phyloP scores from a whole-genome alignment of 2,888 invertebrate genomes.

The Tricholauxania praeusta region DNA sequence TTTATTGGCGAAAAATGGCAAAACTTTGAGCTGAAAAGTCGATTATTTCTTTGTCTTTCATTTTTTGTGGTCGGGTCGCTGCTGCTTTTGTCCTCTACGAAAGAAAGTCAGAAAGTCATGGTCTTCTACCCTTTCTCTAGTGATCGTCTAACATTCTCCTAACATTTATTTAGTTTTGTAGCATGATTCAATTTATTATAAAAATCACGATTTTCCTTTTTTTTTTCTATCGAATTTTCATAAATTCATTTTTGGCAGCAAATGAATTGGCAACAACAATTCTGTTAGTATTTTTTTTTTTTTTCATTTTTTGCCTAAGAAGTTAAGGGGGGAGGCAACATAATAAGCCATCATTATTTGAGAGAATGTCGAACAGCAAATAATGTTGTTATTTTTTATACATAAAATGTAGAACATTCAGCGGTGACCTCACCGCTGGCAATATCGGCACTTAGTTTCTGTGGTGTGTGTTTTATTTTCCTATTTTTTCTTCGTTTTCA shows the following conservation, averaged over 20 bases:
- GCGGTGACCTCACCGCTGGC: slow-evolving; percentile 41
- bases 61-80: background rate
- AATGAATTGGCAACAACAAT: slow-evolving; percentile 47
- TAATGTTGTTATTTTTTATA: background rate
- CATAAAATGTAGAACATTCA: background rate
- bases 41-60: slow-evolving; percentile 20
- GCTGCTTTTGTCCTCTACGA: background rate
- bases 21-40: slow-evolving; percentile 8
- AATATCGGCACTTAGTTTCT: background rate
- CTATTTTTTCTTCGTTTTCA: no score
- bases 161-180: slow-evolving; percentile 2
- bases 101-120: background rate
- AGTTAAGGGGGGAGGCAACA: background rate
- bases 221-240: background rate
- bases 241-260: slow-evolving; percentile 50
- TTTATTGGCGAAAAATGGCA: slow-evolving; percentile 9
- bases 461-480: no score
- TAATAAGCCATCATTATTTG: background rate
- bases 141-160: background rate
- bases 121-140: slow-evolving; percentile 6
- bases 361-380: background rate
- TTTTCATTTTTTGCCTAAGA: slow-evolving; percentile 15
- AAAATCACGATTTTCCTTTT: slow-evolving; percentile 58
- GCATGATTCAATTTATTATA: slow-evolving; percentile 57
- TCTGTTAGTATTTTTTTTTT: slow-evolving; percentile 29